A percentile compares a stretch with the other conserved stretches of the same genome.
Conservation (phyloP, 2,113 vertebrate genomes). For the Lichenostomus cassidix region DNA sequence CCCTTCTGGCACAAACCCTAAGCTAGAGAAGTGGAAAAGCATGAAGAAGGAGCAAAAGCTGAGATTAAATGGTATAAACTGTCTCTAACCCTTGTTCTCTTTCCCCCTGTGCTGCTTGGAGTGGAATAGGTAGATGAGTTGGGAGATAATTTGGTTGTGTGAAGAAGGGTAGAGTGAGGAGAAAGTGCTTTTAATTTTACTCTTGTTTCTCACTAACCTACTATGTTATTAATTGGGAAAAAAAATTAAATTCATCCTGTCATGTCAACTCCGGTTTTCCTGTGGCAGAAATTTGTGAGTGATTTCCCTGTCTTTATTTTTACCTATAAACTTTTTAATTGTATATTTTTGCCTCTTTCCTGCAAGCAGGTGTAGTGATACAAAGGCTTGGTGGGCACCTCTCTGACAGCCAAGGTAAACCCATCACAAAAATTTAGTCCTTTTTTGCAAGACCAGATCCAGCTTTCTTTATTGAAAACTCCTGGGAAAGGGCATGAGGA, state of each 20-base stretch:
- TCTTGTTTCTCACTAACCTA: not conserved
- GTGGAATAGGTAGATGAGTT: fast-evolving
- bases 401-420: not conserved
- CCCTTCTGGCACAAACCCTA: not conserved
- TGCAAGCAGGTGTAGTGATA: not conserved
- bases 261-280: not conserved
- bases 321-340: not conserved
- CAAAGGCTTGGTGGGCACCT: not conserved
- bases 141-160: not conserved
- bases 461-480: not conserved
- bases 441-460: not conserved
- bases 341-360: not conserved
- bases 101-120: not conserved
- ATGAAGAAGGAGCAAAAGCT: not conserved
- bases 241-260: not conserved
- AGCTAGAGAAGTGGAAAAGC: not conserved
- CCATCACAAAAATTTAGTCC: not conserved
- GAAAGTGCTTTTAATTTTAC: not conserved
- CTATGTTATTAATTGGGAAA: not conserved
- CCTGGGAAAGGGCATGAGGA: not conserved
- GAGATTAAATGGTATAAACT: not conserved
- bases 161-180: not conserved
- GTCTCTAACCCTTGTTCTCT: fast-evolving
- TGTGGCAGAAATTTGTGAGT: not conserved
- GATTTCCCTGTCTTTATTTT: not conserved